Conservation (phyloP, 1,140 invertebrate genomes). For the Acromyrmex echinatior region DNA sequence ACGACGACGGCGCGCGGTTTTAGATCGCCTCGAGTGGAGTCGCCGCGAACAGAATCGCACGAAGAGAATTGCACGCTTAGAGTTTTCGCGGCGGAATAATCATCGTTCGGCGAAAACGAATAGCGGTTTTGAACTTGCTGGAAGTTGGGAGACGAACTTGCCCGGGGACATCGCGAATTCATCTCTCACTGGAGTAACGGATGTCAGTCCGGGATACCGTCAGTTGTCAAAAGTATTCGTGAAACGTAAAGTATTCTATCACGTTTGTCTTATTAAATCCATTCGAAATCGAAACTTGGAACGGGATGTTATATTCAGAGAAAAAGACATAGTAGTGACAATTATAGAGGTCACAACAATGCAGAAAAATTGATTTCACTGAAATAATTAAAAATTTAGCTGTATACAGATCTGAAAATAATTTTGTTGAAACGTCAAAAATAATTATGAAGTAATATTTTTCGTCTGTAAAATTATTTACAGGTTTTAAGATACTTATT, state of each 20-base stretch:
- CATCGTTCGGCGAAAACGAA: slow-evolving; percentile 16
- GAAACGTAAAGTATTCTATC: neutral
- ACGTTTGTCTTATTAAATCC: neutral
- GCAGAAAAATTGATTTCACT: too few relatives aligned
- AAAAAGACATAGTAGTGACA: too few relatives aligned
- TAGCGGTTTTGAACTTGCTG: slow-evolving; percentile 35
- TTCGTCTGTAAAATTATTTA: too few relatives aligned
- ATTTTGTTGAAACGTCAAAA: too few relatives aligned
- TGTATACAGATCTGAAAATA: too few relatives aligned
- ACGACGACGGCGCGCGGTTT: neutral
- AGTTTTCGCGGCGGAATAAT: slow-evolving; percentile 36
- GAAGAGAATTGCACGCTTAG: neutral
- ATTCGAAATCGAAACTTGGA: neutral
- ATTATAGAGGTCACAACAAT: too few relatives aligned
- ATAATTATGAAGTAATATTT: too few relatives aligned
- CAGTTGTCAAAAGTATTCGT: slow-evolving; percentile 5
- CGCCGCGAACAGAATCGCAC: neutral
- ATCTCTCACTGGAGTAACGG: slow-evolving; percentile 19
- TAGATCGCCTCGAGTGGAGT: neutral
- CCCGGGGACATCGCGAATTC: slow-evolving; percentile 9
- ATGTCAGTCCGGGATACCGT: neutral
- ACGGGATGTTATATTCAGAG: neutral
- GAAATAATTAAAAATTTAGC: too few relatives aligned
- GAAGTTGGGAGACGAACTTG: slow-evolving; percentile 23
- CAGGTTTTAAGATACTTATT: too few relatives aligned